Percentiles rank a stretch among this genome's conserved stretches.
Evolutionary conservation across 2,888 invertebrate species (phyloP).

Genomic region (Entomobrya multifasciata): DNA sequence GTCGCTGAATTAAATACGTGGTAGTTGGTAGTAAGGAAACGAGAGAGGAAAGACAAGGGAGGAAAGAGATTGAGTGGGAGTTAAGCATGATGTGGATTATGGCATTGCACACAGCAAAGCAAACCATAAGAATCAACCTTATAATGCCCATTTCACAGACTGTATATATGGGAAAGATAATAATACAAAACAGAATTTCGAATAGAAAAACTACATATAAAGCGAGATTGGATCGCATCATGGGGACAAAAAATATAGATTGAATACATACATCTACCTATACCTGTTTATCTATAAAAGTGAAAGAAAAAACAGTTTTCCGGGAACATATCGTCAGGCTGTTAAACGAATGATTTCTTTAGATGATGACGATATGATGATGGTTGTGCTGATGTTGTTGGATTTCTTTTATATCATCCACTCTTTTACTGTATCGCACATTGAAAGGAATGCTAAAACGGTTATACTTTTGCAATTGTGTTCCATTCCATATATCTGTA

Average conservation of each 20-base stretch:
- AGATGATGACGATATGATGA: slow-evolving; percentile 60
- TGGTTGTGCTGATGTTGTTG: slow-evolving; percentile 61
- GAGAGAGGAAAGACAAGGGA: slow-evolving; percentile 43
- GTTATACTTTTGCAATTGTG: slow-evolving; percentile 62
- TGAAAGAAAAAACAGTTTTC: slow-evolving; percentile 18
- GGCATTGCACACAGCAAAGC: slow-evolving; percentile 54
- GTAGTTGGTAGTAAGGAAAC: slow-evolving; percentile 9
- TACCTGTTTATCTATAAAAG: neutral
- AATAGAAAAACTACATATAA: neutral
- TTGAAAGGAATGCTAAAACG: slow-evolving; percentile 57
- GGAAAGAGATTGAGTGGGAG: slow-evolving; percentile 72
- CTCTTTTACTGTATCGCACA: slow-evolving; percentile 16
- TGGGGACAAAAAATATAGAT: neutral
- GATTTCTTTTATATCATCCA: slow-evolving; percentile 49
- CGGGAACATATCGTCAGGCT: slow-evolving; percentile 29
- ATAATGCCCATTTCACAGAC: slow-evolving; percentile 51
- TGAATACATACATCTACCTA: neutral
- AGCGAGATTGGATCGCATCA: neutral
- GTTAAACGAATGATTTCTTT: slow-evolving; percentile 70
- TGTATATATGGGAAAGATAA: slow-evolving; percentile 13
- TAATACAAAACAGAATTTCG: neutral
- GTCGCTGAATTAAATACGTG: neutral
- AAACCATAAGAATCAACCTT: slow-evolving; percentile 59
- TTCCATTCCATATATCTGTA: slow-evolving; percentile 29
- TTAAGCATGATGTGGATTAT: slow-evolving; percentile 67